Evolutionary conservation across 2,797 vertebrate species (phyloP).

Genomic region (Balearica regulorum): DNA sequence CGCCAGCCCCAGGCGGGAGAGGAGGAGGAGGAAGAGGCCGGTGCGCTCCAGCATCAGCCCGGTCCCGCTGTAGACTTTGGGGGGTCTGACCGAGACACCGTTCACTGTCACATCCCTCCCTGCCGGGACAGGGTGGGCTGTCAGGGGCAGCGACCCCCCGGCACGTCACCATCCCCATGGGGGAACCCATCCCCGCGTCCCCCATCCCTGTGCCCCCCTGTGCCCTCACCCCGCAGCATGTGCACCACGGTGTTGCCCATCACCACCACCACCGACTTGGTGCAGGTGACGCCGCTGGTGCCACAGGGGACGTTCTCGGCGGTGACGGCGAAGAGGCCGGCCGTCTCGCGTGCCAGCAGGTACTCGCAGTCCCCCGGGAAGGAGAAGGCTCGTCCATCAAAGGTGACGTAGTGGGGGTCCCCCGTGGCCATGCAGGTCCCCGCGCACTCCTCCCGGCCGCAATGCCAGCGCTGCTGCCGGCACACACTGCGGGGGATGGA

Average conservation of each 20-base stretch:
- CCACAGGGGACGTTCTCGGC: slow-evolving; percentile 91
- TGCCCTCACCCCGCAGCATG: slow-evolving; percentile 83
- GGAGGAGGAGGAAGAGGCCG: slow-evolving; percentile 84
- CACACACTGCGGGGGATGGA: slow-evolving; percentile 76
- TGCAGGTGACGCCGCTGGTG: slow-evolving; percentile 86
- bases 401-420: slow-evolving; percentile 91
- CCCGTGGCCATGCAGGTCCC: slow-evolving; percentile 88
- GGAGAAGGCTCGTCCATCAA: slow-evolving; percentile 85
- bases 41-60: slow-evolving; percentile 79
- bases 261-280: slow-evolving; percentile 85
- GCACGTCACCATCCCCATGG: background rate
- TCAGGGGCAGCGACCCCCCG: background rate
- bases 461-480: slow-evolving; percentile 81
- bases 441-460: slow-evolving; percentile 71
- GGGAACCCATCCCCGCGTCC: no score
- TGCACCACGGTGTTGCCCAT: slow-evolving; percentile 83
- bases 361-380: slow-evolving; percentile 93
- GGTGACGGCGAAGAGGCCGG: slow-evolving; percentile 80
- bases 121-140: background rate
- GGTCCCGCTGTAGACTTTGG: slow-evolving; percentile 84
- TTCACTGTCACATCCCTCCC: slow-evolving; percentile 88
- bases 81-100: slow-evolving; percentile 79
- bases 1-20: slow-evolving; percentile 80
- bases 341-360: slow-evolving; percentile 78
- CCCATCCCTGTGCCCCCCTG: background rate